A percentile compares a stretch with the other conserved stretches of the same genome.
These are phyloP conservation scores for Aspidiotus destructor DNA, from an alignment of 2,888 invertebrate species.

Conservation along the genomic window DNA sequence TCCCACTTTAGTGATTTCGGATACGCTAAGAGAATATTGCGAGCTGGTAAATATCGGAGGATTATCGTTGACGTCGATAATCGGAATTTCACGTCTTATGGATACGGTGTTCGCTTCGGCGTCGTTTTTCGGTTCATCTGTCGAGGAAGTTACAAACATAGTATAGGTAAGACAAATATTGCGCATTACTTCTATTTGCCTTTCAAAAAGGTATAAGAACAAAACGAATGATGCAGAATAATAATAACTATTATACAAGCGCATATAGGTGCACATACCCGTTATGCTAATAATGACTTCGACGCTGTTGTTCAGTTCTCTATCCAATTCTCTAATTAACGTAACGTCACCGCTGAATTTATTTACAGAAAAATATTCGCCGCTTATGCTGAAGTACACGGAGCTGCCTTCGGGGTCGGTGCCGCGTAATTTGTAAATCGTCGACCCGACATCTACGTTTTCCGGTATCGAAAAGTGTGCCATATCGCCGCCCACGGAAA, in stretches of 20 bases:
- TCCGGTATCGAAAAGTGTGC: slow-evolving; percentile 62
- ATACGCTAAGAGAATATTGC: slow-evolving; percentile 61
- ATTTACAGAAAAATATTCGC: slow-evolving; percentile 71
- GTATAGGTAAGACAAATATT: too few species aligned
- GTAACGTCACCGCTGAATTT: slow-evolving; percentile 63
- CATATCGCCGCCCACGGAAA: slow-evolving; percentile 69
- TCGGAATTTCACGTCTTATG: slow-evolving; percentile 61
- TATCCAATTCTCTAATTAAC: slow-evolving; percentile 58
- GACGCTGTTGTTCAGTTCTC: slow-evolving; percentile 58
- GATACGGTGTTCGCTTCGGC: slow-evolving; percentile 67
- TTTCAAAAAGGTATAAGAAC: background rate
- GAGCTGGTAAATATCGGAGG: slow-evolving; percentile 61
- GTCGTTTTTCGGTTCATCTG: slow-evolving; percentile 8
- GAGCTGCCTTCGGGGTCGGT: slow-evolving; percentile 64
- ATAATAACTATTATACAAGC: too few species aligned
- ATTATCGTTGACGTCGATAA: slow-evolving; percentile 73
- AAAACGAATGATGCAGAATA: too few species aligned
- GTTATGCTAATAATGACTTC: slow-evolving; percentile 76
- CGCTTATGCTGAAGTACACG: slow-evolving; percentile 68
- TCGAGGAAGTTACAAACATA: background rate
- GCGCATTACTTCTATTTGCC: background rate
- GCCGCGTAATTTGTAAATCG: slow-evolving; percentile 65
- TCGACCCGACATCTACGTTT: slow-evolving; percentile 62
- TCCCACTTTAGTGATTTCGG: slow-evolving; percentile 58
- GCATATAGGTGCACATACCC: slow-evolving; percentile 44